These are phyloP conservation scores for Andrena fulva DNA, from an alignment of 2,888 invertebrate genomes.

Conservation along the genomic window DNA sequence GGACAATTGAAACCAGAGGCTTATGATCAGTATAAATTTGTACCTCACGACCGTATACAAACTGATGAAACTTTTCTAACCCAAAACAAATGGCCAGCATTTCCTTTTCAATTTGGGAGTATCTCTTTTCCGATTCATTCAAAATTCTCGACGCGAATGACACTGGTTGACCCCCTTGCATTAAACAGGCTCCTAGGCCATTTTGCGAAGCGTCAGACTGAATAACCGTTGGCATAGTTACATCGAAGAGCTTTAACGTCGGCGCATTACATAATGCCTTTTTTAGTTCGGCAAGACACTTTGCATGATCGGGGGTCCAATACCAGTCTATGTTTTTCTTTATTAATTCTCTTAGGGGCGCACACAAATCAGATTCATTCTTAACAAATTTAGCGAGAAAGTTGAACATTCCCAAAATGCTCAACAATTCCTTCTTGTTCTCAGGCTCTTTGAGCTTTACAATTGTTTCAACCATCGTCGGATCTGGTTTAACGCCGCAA, in stretches of 20 bases:
- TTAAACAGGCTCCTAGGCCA: background rate
- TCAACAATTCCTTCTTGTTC: background rate
- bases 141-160: background rate
- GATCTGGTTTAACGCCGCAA: background rate
- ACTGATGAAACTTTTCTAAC: background rate
- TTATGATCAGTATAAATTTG: background rate
- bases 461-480: background rate
- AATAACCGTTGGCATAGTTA: background rate
- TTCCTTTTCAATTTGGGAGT: background rate
- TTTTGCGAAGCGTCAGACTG: background rate
- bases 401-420: background rate
- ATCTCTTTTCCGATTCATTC: background rate
- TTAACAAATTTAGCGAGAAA: background rate
- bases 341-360: background rate
- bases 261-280: background rate
- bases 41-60: background rate
- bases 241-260: background rate
- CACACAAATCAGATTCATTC: no score
- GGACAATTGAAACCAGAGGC: background rate
- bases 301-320: background rate
- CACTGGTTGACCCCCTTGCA: background rate
- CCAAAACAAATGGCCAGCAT: conserved; percentile 3
- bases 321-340: background rate
- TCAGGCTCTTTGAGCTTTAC: background rate
- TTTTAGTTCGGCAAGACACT: no score